Base-by-base conservation (phyloP, 2,797 vertebrate genomes). In the Austrolebias charrua region DNA sequence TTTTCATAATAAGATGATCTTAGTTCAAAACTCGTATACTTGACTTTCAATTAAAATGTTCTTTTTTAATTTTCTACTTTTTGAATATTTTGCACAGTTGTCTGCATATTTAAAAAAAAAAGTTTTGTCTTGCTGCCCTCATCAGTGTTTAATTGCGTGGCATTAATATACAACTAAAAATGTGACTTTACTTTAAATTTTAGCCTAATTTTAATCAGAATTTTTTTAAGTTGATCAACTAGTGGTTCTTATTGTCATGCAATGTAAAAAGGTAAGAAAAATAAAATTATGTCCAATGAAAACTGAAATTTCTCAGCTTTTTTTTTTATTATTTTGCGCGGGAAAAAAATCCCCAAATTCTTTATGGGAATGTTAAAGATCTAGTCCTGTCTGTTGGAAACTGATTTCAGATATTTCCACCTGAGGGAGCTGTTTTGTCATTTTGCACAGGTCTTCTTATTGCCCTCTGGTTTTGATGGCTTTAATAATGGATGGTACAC, bases 401-500 rank as follows among this genome's bases (percentile, higher is more conserved):
- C 24, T 24, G 24, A 24, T 24, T 28, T 44, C 46, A 1, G 5
- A 4, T 13, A 0, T 1, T 31, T 46, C 87, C 87, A 86, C 76
- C 55, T 70, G 87, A 63, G 73, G 85, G 88, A 73, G 84, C 86
- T 82, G 82, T 89, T 83, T 78, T 69, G 58, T 44, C 66, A 44
- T 57, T 20, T 18, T n/a, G 45, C 51, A 15, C 11, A 24, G 1
- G 18, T 71, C 63, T 60, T 42, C 48, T 6, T 20, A 52, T 55
- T 7, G n/a, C 60, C 65, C 57, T 63, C 49, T 31, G 40, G 40
- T 70, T 62, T 69, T 85, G 75, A 84, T 61, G 83, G 66, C 51
- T 28, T 90, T 91, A 89, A 90, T 87, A 86, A 90, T 89, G 82
- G 58, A 69, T 67, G 72, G 71, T 75, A 71, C 69, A 64, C 85